Evolutionary conservation across 1,140 invertebrate genomes (phyloP).

Genomic region (Pseudomyrmex flavicornis): DNA sequence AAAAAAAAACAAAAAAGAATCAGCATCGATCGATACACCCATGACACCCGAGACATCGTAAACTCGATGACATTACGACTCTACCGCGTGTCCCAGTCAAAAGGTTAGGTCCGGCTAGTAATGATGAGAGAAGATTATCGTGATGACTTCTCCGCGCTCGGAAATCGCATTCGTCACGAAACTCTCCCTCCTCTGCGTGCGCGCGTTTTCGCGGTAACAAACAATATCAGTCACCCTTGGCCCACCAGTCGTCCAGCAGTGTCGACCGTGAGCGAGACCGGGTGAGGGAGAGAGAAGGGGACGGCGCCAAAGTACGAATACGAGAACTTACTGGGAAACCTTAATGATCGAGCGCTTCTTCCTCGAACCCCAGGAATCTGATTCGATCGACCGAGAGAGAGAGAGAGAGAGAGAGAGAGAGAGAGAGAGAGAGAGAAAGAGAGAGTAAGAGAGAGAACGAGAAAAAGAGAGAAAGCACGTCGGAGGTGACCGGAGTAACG

Average conservation of each 20-base stretch:
- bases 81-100: not conserved
- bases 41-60: conserved; percentile 47
- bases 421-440: conserved; percentile 42
- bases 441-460: conserved; percentile 8
- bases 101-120: conserved; percentile 32
- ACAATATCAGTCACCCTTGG: conserved; percentile 1
- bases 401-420: conserved; percentile 50
- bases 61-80: conserved; percentile 55
- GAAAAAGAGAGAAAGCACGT: conserved; percentile 29
- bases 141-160: conserved; percentile 47
- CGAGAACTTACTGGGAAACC: conserved; percentile 79
- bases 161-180: conserved; percentile 59
- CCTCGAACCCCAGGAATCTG: conserved; percentile 79
- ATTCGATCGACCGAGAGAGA: conserved; percentile 71
- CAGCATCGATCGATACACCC: conserved; percentile 50
- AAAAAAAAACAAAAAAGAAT: not conserved
- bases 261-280: conserved; percentile 35
- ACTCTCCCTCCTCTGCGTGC: conserved; percentile 17
- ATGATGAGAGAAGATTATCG: conserved; percentile 41
- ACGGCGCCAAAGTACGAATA: conserved; percentile 69
- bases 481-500: conserved; percentile 1
- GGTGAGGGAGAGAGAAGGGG: conserved; percentile 22
- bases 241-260: not conserved
- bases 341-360: conserved; percentile 80
- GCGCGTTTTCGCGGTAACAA: conserved; percentile 53